phyloP scores from a whole-genome alignment of 2,888 invertebrate genomes.

The Drosophila antonietae region DNA sequence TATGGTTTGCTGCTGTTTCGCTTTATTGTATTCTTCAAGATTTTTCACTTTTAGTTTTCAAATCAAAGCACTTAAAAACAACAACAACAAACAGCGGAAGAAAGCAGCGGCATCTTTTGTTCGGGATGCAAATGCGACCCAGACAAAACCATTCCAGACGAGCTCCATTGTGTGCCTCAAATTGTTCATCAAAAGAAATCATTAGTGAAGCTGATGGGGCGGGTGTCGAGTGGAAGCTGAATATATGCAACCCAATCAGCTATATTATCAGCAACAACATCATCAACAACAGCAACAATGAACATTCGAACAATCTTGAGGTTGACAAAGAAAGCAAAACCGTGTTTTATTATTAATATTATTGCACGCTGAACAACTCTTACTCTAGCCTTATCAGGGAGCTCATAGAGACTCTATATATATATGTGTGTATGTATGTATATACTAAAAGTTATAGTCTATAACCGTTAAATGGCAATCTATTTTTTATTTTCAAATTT shows the following conservation, averaged over 20 bases:
- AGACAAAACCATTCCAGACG: slow-evolving; percentile 44
- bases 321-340: slow-evolving; percentile 46
- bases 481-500: background rate
- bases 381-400: slow-evolving; percentile 14
- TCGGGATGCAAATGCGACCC: slow-evolving; percentile 69
- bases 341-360: slow-evolving; percentile 39
- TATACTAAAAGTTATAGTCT: background rate
- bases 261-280: slow-evolving; percentile 42
- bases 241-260: slow-evolving; percentile 51
- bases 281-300: slow-evolving; percentile 3
- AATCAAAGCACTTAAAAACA: slow-evolving; percentile 57
- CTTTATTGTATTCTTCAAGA: slow-evolving; percentile 34
- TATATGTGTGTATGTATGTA: too few species aligned
- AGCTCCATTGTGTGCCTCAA: slow-evolving; percentile 55
- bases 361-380: slow-evolving; percentile 15
- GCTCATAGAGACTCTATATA: background rate
- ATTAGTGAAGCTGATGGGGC: slow-evolving; percentile 31
- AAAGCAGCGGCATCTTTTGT: slow-evolving; percentile 67
- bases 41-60: slow-evolving; percentile 59
- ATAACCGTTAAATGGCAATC: background rate
- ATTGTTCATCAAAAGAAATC: slow-evolving; percentile 73
- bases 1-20: slow-evolving; percentile 31
- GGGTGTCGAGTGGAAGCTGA: slow-evolving; percentile 24
- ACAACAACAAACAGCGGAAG: slow-evolving; percentile 51
- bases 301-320: slow-evolving; percentile 23